These are phyloP conservation scores for human DNA, from an alignment of 2,113 vertebrate species.

Conservation along the genomic window DNA sequence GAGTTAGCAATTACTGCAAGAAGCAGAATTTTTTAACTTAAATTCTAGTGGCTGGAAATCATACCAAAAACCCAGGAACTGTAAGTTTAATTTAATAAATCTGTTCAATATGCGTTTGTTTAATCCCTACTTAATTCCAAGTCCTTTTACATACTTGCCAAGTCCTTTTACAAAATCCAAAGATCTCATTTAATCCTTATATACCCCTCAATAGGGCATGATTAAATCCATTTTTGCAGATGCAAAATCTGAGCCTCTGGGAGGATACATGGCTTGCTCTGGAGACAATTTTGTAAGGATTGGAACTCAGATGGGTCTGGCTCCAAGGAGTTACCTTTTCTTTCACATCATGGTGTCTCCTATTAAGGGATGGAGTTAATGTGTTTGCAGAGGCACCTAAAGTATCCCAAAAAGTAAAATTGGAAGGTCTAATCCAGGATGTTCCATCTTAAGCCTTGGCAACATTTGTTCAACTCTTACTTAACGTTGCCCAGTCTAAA, in stretches of 20 bases:
- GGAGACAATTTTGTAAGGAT: neutral
- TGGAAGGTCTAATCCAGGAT: neutral
- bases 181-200: neutral
- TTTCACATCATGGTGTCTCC: neutral
- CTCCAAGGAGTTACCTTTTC: neutral
- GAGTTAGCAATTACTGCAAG: neutral
- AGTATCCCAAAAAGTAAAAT: constrained; percentile 1
- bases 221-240: neutral
- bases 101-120: neutral
- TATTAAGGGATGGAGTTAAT: neutral
- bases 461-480: neutral
- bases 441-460: neutral
- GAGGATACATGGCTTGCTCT: neutral
- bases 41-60: neutral
- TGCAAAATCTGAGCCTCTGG: neutral
- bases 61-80: neutral
- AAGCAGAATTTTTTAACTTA: neutral
- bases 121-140: neutral
- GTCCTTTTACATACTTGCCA: neutral
- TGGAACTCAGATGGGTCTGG: neutral
- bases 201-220: neutral
- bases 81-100: neutral
- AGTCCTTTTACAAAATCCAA: neutral
- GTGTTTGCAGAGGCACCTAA: neutral
- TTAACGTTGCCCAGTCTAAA: neutral